Conservation (phyloP, 2,113 vertebrate species). For the Albula goreensis region DNA sequence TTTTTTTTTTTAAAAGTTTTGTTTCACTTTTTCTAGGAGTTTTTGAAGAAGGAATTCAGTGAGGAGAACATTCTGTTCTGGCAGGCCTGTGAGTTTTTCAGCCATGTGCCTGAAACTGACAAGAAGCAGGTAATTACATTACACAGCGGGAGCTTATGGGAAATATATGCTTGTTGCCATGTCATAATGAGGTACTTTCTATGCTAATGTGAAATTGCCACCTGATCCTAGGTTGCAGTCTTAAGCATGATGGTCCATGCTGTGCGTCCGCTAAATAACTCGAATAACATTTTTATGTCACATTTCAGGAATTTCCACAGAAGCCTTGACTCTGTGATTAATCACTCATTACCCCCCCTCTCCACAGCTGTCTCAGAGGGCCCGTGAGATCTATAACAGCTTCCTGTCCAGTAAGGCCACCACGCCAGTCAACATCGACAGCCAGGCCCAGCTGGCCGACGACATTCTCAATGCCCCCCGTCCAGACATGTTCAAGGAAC, state of each 20-base stretch:
- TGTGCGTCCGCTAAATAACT: too few species aligned
- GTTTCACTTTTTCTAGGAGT: conserved; percentile 73
- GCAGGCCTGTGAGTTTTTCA: conserved; percentile 96
- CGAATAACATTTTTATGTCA: not conserved
- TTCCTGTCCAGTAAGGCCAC: conserved; percentile 96
- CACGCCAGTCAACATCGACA: conserved; percentile 97
- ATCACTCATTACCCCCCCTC: not conserved
- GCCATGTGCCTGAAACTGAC: conserved; percentile 88
- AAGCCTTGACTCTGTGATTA: not conserved
- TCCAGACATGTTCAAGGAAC: conserved; percentile 95
- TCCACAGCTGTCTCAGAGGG: conserved; percentile 86
- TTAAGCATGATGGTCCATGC: not conserved
- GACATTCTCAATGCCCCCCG: conserved; percentile 90
- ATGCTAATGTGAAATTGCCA: too few species aligned
- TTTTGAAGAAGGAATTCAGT: conserved; percentile 97
- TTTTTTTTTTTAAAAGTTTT: not conserved
- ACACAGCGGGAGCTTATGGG: not conserved
- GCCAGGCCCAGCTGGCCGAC: conserved; percentile 92
- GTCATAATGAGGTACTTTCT: not conserved
- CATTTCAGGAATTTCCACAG: not conserved
- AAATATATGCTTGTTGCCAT: not conserved
- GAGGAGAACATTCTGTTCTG: conserved; percentile 99
- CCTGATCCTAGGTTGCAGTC: too few species aligned
- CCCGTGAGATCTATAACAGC: conserved; percentile 93
- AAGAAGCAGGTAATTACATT: conserved; percentile 82